These are phyloP conservation scores for Tapirus indicus DNA, from an alignment of 2,797 vertebrate species.

Conservation along the genomic window DNA sequence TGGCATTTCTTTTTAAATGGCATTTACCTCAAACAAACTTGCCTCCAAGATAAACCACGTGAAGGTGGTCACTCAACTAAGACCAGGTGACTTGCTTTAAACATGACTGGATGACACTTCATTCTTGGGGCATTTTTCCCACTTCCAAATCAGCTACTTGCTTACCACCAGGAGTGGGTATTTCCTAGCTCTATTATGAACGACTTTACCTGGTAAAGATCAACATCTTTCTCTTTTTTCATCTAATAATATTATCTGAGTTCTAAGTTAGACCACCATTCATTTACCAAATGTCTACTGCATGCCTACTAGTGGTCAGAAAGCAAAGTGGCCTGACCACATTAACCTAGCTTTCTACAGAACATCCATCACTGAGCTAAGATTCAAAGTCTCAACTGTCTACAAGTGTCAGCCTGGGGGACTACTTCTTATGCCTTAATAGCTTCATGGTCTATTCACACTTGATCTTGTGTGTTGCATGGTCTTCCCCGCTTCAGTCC, in stretches of 20 bases:
- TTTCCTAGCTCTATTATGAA: not conserved
- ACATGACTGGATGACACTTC: not conserved
- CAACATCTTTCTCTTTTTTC: not conserved
- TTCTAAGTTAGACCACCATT: not conserved
- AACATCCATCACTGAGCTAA: not conserved
- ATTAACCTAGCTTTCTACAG: not conserved
- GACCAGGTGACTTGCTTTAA: slow-evolving; percentile 22
- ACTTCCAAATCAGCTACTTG: not conserved
- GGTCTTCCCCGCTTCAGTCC: not conserved
- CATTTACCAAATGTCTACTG: not conserved
- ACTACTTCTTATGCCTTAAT: not conserved
- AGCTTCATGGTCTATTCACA: not conserved
- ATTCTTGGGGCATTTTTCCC: not conserved
- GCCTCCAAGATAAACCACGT: not conserved
- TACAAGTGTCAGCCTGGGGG: not conserved
- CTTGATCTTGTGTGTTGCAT: not conserved
- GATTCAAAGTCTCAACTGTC: not conserved
- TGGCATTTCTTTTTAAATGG: slow-evolving; percentile 80
- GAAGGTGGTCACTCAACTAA: not conserved
- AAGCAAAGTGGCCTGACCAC: not conserved
- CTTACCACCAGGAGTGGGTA: not conserved
- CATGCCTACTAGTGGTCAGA: not conserved
- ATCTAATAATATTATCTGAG: not conserved
- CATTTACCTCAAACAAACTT: slow-evolving; percentile 79
- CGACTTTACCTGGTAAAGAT: not conserved